These are phyloP conservation scores for Paragorgia papillata DNA, from an alignment of 92 coral and sea anemone genomes.

Conservation along the genomic window DNA sequence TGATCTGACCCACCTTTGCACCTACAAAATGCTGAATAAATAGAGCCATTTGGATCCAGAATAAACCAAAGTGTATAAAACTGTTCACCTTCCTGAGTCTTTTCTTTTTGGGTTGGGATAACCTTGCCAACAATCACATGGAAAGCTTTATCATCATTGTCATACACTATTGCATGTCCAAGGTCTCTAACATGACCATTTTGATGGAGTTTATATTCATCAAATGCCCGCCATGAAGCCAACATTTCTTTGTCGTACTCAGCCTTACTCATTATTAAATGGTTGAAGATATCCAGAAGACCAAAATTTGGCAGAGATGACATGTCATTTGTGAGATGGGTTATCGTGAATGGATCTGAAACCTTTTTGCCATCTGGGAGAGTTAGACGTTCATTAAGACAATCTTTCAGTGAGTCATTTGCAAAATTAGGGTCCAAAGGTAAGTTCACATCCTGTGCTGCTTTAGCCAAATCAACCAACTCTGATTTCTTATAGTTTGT, in stretches of 20 bases:
- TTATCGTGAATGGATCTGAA: slow-evolving; percentile 32
- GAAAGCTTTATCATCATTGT: too few relatives aligned
- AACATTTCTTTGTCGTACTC: slow-evolving; percentile 69
- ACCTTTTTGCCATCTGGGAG: slow-evolving; percentile 57
- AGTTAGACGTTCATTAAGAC: slow-evolving; percentile 48
- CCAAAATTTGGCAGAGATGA: slow-evolving; percentile 29
- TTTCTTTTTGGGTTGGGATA: too few relatives aligned
- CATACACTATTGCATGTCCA: too few relatives aligned
- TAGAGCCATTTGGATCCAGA: slow-evolving; percentile 55
- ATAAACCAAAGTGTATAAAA: slow-evolving; percentile 64
- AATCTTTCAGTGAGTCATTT: slow-evolving; percentile 49
- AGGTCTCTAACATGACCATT: slow-evolving; percentile 53
- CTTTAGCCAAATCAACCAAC: slow-evolving; percentile 40
- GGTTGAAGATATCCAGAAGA: slow-evolving; percentile 43
- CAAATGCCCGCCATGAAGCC: slow-evolving; percentile 67
- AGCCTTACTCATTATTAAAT: slow-evolving; percentile 61
- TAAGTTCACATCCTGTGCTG: slow-evolving; percentile 36
- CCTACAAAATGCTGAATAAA: slow-evolving; percentile 69
- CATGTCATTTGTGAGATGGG: slow-evolving; percentile 26
- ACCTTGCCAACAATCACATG: too few relatives aligned
- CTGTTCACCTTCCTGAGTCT: slow-evolving; percentile 61
- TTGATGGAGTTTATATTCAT: slow-evolving; percentile 59
- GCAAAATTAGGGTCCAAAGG: slow-evolving; percentile 63
- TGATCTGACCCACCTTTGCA: slow-evolving; percentile 76
- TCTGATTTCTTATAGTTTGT: slow-evolving; percentile 49